Evolutionary conservation across 2,888 invertebrate genomes (phyloP), one percentile per base, ranked within the genome.

Genomic region (Clivina fossor): DNA sequence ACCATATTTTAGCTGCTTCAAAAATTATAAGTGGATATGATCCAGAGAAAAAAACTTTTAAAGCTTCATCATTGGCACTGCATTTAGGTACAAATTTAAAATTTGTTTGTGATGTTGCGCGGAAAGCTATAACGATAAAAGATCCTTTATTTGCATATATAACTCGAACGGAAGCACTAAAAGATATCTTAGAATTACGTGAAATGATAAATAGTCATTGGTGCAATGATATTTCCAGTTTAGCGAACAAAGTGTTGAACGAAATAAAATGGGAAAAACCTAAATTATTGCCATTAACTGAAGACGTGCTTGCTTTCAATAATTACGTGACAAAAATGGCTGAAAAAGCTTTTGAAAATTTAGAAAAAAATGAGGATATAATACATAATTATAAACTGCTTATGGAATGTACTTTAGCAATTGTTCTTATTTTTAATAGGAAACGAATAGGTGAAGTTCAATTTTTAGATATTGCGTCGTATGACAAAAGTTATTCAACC

Each of bases 191-290:
- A n/a, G 56, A 47, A 24, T n/a, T 56, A 2, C 16, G 37, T n/a
- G 41, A 56, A 50, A 24, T 59, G 24, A 48, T 66, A 20, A 57
- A 55, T 20, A 54, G 43, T 7, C 64, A 64, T 43, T 65, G 65
- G 65, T 62, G 60, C 32, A 62, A 38, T 11, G 64, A 66, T 55
- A 18, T 64, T 16, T 61, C 63, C 1, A 64, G 64, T 47, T 44
- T 65, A 38, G 66, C 65, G 3, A 48, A 60, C 11, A 65, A 66
- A 56, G 46, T 33, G 26, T 48, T 65, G 3, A 62, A 63, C 24
- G 64, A 65, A 43, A 61, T 48, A 44, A 56, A 61, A 8, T 61
- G 61, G 58, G 49, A 61, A 37, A 64, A 58, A 43, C 60, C 63
- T 7, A 26, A 35, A 19, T 15, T 48, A 26, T 43, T 65, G 38